Evolutionary conservation across 2,113 vertebrate genomes (phyloP), one percentile per base, ranked within the genome.

Genomic region (Neolamprologus fasciatus): DNA sequence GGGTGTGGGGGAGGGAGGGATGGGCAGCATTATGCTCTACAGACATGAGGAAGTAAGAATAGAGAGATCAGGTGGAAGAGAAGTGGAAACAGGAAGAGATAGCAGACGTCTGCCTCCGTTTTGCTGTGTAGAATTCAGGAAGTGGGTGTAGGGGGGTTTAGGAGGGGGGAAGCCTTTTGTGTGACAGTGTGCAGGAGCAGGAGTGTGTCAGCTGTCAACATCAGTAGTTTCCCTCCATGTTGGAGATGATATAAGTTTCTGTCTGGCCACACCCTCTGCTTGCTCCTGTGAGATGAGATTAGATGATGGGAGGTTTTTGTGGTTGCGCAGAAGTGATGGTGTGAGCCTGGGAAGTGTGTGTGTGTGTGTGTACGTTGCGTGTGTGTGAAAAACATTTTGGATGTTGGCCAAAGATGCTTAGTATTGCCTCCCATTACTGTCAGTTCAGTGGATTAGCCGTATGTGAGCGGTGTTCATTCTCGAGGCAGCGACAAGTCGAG

Each of bases 241-340:
- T 91, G 61, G 85, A 86, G 85, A 83, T 89, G 85, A 88, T 87
- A 80, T 47, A 93, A 93, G 84, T 93, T 91, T 91, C 13, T 35
- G 40, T 84, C 7, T 80, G 90, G 89, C 94, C 95, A 89, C 94
- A 89, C 94, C 95, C 93, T 93, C 85, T 31, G 63, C 6, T 66
- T 3, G 35, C 31, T 31, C 53, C 28, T 61, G 10, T 33, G 40
- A 81, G 79, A 87, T 55, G 85, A 80, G 66, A 80, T 83, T 57
- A 51, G 58, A 35, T 83, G 76, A 84, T 42, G 86, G 78, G 40
- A 28, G 83, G 21, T 66, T 85, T 80, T 80, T 83, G 81, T 88
- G 85, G 31, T 28, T 14, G 57, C 58, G 10, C 55, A 23, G 16
- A 58, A 61, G 45, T 58, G 71, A 45, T n/a, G 47, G 79, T 86